Evolutionary conservation across 2,888 invertebrate species (phyloP).

Genomic region (Stenodema calcarata): DNA sequence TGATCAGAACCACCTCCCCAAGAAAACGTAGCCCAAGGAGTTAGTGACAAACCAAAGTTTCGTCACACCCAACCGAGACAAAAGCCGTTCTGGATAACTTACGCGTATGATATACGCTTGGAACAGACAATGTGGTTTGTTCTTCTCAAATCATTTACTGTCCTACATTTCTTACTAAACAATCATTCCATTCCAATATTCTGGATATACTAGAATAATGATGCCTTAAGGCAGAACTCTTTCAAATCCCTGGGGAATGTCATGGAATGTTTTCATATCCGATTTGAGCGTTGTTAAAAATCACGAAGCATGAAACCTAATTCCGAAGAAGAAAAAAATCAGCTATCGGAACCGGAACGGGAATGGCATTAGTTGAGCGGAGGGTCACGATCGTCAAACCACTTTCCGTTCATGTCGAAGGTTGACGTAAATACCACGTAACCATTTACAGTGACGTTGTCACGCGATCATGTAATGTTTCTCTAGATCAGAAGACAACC

Average conservation of each 20-base stretch:
- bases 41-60: no score
- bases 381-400: slow-evolving; percentile 29
- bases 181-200: no score
- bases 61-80: no score
- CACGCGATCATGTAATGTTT: slow-evolving; percentile 17
- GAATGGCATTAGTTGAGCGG: not conserved
- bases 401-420: slow-evolving; percentile 15
- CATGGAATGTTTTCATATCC: not conserved
- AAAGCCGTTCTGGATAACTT: no score
- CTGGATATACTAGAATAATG: no score
- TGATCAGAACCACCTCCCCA: no score
- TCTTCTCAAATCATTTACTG: no score
- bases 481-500: slow-evolving; percentile 21
- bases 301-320: not conserved
- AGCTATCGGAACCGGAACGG: not conserved
- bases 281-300: not conserved
- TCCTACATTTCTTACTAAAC: no score
- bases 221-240: not conserved
- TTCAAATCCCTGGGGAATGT: not conserved
- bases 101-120: no score
- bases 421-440: slow-evolving; percentile 37
- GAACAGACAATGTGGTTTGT: no score
- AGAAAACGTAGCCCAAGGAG: no score
- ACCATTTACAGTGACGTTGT: slow-evolving; percentile 27
- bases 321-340: not conserved